Evolutionary conservation across 2,888 invertebrate species (phyloP), one percentile per base, ranked within the genome.

Genomic region (Ophonus ardosiacus): DNA sequence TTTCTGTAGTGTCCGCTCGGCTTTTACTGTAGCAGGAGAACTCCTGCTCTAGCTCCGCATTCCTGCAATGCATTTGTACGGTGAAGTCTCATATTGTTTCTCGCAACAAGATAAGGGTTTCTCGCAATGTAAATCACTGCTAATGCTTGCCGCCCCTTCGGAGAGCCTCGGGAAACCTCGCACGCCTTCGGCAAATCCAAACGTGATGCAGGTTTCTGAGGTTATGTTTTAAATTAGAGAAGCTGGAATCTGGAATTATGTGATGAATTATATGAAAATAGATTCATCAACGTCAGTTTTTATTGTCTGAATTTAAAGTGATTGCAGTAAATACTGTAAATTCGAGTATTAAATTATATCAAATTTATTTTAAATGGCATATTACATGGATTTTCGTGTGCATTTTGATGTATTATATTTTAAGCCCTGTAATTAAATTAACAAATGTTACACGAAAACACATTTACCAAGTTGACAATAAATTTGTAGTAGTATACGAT

Each of bases 51-150:
- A 7, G 13, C 10, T 31, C 38, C 40, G 18, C 63, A 21, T 18
- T 65, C 51, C 18, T 24, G 65, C 40, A 81, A 81, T 81, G 81
- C 81, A 81, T 81, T 81, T 81, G 81, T 81, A 81, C 38, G 56
- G 56, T 13, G 31, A 57, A 78, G 85, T 80, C 85, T 79, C 80
- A 85, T 85, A 85, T 85, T 85, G 85, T 85, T 85, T 85, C 85
- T 80, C 57, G 80, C 85, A 85, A 85, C 85, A 85, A 85, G 85
- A 85, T 85, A 85, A 85, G 85, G 85, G 85, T 85, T 85, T 85
- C 80, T 71, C 79, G 79, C 57, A 80, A 85, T 85, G 85, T 85
- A 85, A 85, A 85, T 85, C 85, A 85, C 85, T 65, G 80, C 80
- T 85, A 85, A 85, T 85, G 68, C 71, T 65, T 84, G 43, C 65